Evolutionary conservation across 1,140 invertebrate species (phyloP).

Genomic region (Lutraria rhynchaena): DNA sequence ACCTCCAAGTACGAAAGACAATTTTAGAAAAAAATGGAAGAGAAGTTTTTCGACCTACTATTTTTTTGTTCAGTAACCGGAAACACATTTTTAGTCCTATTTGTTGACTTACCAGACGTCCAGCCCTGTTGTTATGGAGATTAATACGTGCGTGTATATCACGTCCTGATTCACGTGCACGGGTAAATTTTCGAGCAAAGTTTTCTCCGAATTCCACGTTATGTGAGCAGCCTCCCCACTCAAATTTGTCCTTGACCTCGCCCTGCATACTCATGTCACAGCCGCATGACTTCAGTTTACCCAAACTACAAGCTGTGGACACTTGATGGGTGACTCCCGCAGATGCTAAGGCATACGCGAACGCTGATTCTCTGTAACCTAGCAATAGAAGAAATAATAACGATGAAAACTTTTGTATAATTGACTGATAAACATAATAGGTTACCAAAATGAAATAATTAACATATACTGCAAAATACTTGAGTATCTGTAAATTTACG

Average conservation of each 20-base stretch:
- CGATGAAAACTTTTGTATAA: too few species aligned
- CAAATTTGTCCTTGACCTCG: conserved; percentile 90
- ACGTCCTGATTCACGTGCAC: conserved; percentile 88
- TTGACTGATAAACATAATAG: too few species aligned
- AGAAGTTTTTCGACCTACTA: too few species aligned
- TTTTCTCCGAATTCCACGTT: conserved; percentile 98
- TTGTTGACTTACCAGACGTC: conserved; percentile 84
- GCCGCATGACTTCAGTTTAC: conserved; percentile 91
- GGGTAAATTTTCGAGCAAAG: conserved; percentile 95
- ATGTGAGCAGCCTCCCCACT: conserved; percentile 97
- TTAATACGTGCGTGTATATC: conserved; percentile 89
- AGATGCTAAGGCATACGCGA: conserved; percentile 86
- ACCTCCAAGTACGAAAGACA: too few species aligned
- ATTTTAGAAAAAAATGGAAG: too few species aligned
- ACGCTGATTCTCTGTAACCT: conserved; percentile 86
- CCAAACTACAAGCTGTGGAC: conserved; percentile 93
- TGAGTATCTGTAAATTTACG: too few species aligned
- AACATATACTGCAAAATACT: too few species aligned
- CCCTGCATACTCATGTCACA: conserved; percentile 86
- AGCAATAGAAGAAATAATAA: conserved; percentile 1
- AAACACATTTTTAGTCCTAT: too few species aligned
- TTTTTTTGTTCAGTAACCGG: too few species aligned
- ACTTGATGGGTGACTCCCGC: conserved; percentile 93
- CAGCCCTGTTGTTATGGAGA: conserved; percentile 87
- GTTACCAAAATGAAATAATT: too few species aligned